A percentile compares a stretch with the other conserved stretches of the same genome.
These are phyloP conservation scores for Callaeas wilsoni DNA, from an alignment of 2,113 vertebrate species.

Conservation along the genomic window DNA sequence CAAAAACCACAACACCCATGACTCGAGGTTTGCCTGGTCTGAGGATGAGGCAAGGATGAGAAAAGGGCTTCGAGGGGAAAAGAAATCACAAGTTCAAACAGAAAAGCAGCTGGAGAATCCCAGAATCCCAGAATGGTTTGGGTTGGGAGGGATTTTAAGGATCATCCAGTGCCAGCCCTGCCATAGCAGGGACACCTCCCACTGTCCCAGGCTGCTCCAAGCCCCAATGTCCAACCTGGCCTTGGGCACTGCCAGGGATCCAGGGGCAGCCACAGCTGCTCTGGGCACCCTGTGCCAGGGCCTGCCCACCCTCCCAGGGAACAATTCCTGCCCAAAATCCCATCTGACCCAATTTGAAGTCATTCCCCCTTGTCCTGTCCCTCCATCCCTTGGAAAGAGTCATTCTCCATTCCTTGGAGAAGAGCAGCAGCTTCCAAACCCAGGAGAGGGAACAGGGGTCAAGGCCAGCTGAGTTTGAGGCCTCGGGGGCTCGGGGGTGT, in stretches of 20 bases:
- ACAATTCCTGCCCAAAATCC: not conserved
- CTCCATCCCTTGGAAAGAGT: not conserved
- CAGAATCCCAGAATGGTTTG: not conserved
- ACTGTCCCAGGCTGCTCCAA: not conserved
- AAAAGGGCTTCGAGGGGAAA: not conserved
- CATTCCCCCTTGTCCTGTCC: not conserved
- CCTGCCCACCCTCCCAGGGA: not conserved
- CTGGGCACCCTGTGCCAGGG: not conserved
- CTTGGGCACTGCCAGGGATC: not conserved
- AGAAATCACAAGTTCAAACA: not conserved
- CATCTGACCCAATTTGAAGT: not conserved
- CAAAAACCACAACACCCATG: not conserved
- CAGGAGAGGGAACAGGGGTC: not conserved
- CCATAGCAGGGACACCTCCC: not conserved
- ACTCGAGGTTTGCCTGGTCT: not conserved
- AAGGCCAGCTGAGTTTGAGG: not conserved
- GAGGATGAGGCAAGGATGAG: not conserved
- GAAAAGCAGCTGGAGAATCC: not conserved
- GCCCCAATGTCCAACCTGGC: not conserved
- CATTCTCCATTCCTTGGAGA: not conserved
- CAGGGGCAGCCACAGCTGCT: not conserved
- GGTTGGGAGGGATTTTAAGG: not conserved
- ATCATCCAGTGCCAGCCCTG: not conserved
- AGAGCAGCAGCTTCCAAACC: not conserved
- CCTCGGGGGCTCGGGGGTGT: rapidly evolving